These are phyloP conservation scores for Protomyctophum bolini DNA, from an alignment of 2,113 vertebrate genomes.

Conservation along the genomic window DNA sequence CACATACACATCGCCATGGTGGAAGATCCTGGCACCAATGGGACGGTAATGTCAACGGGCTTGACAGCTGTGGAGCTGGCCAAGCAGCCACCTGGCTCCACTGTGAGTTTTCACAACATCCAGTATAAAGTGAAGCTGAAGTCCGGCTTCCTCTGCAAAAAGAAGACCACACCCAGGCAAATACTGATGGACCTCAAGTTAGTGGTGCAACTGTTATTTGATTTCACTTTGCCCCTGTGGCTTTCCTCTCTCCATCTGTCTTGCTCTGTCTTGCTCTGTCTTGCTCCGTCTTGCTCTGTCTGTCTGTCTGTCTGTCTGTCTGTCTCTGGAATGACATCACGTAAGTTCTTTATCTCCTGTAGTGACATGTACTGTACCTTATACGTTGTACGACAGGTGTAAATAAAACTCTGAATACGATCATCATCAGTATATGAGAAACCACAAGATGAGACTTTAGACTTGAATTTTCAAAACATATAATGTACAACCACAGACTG, in stretches of 20 bases:
- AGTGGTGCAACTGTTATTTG: conserved; percentile 34
- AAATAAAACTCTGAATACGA: too few species aligned
- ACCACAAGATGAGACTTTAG: too few species aligned
- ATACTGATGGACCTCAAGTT: conserved; percentile 78
- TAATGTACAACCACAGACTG: too few species aligned
- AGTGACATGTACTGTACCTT: too few species aligned
- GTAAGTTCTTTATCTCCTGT: too few species aligned
- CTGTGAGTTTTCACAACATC: conserved; percentile 80
- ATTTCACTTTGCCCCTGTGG: background rate
- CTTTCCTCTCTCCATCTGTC: background rate
- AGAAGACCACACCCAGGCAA: conserved; percentile 48
- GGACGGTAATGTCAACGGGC: conserved; percentile 40
- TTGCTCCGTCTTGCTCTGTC: conserved; percentile 7
- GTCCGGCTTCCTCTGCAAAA: conserved; percentile 55
- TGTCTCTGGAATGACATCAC: background rate
- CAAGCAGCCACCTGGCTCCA: conserved; percentile 54
- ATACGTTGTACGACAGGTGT: too few species aligned
- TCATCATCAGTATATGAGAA: too few species aligned
- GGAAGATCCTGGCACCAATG: conserved; percentile 60
- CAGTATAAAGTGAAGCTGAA: conserved; percentile 70
- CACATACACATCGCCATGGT: conserved; percentile 68
- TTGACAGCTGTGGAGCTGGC: conserved; percentile 9
- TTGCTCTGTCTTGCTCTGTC: background rate
- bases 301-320: background rate
- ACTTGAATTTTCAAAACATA: too few species aligned